Conservation (phyloP, 2,797 vertebrate genomes). For the Crossoptilon crossoptilon region DNA sequence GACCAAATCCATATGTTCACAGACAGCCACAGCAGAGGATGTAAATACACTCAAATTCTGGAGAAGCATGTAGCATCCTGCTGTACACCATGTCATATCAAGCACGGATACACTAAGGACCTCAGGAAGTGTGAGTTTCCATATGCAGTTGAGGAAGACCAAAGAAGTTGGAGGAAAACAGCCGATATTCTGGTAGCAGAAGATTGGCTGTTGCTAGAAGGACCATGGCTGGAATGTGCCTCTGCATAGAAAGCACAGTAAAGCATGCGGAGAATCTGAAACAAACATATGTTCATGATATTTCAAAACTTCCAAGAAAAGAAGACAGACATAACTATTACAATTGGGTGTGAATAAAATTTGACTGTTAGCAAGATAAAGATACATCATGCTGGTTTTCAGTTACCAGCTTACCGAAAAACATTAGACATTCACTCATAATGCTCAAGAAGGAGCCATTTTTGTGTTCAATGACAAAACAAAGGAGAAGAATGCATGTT, state of each 20-base stretch:
- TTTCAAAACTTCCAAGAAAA: neutral
- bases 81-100: neutral
- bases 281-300: neutral
- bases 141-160: neutral
- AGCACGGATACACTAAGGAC: neutral
- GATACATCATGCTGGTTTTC: neutral
- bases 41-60: neutral
- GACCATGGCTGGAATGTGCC: neutral
- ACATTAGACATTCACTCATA: neutral
- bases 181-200: neutral
- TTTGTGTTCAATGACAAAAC: neutral
- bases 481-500: neutral
- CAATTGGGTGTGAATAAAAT: neutral
- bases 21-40: neutral
- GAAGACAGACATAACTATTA: neutral
- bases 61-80: neutral
- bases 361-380: neutral
- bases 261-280: neutral
- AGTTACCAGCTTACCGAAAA: neutral
- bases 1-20: neutral
- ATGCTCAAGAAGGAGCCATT: slow-evolving; percentile 6
- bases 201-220: neutral
- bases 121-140: neutral
- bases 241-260: neutral
- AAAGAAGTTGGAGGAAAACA: slow-evolving; percentile 19